Evolutionary conservation across 2,888 invertebrate genomes (phyloP), one percentile per base, ranked within the genome.

Genomic region (Augochlorella aurata): DNA sequence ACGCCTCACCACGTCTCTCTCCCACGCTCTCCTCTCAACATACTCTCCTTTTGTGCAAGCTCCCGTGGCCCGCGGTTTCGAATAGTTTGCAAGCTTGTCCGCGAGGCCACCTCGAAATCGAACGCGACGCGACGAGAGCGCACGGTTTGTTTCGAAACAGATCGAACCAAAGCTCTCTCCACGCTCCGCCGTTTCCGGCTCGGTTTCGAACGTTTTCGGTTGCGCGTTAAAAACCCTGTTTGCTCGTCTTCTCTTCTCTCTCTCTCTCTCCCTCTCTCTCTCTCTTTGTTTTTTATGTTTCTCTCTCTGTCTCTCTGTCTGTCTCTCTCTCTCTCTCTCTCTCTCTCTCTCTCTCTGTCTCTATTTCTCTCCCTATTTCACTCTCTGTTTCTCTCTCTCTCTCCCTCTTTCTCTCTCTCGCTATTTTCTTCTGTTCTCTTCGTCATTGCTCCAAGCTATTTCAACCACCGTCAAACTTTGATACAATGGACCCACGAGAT

Each of bases 21-120:
- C 54, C 21, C 12, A 47, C 12, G n/a, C 12, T 54, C n/a, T 52
- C 0, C 47, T 47, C 47, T 49, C 54, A 21, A 21, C 5, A 21
- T 54, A 2, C 61, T 8, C 14, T 61, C 29, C 61, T 61, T 38
- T 54, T 21, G 21, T 54, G 54, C 54, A 54, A 54, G 21, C 54
- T 54, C 29, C 29, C 61, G 29, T 8, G 29, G 16, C 29, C 16
- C 29, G 61, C 14, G 24, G 61, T 61, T 45, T 44, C 47, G 76
- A 50, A 77, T 72, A 58, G 66, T 67, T 77, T 49, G 70, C 29
- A 54, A 38, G 49, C 65, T 66, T 49, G 69, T 76, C 79, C 79
- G 44, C 65, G 77, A 12, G 14, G 61, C 29, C 16, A 61, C 29
- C 61, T 79, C 54, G 49, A 79, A 38, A 79, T 77, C 44, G 54